Percentiles rank a stretch among this genome's conserved stretches.
These are phyloP conservation scores for Bubo blakistoni DNA, from an alignment of 2,113 vertebrate genomes.

Conservation along the genomic window DNA sequence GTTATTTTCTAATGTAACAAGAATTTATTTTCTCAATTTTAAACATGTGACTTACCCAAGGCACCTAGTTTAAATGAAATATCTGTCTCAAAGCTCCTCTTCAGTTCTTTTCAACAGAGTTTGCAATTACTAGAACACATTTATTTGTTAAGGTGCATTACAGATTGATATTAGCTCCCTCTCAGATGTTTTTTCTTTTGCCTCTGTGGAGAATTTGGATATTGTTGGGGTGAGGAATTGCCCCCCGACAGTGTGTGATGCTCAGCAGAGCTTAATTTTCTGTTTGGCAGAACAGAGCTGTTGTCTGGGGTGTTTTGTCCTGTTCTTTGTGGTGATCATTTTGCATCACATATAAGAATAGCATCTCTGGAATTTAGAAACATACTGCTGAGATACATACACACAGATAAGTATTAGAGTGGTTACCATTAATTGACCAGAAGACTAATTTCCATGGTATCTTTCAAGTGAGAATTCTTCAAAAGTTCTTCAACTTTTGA, in stretches of 20 bases:
- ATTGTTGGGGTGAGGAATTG: not conserved
- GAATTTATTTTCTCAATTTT: conserved; percentile 28
- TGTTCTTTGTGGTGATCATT: not conserved
- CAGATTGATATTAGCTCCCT: not conserved
- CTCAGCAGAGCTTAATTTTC: not conserved
- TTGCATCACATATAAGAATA: not conserved
- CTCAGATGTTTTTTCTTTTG: not conserved
- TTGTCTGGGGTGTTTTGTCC: not conserved
- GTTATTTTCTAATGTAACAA: conserved; percentile 34
- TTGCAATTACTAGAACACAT: not conserved
- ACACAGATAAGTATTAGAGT: not conserved
- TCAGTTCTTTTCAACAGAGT: not conserved
- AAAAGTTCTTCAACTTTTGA: not conserved
- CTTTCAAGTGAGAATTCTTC: not conserved
- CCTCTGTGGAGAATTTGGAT: not conserved
- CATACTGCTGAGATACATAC: not conserved
- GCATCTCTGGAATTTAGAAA: not conserved
- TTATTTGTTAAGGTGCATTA: not conserved
- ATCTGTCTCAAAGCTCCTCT: conserved; percentile 19
- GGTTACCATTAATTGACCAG: not conserved
- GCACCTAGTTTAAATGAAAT: conserved; percentile 34
- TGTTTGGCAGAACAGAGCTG: not conserved
- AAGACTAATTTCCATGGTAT: not conserved
- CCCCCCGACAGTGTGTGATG: not conserved
- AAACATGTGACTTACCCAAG: conserved; percentile 14